Evolutionary conservation across 2,113 vertebrate species (phyloP).

Genomic region (Centropristis striata): DNA sequence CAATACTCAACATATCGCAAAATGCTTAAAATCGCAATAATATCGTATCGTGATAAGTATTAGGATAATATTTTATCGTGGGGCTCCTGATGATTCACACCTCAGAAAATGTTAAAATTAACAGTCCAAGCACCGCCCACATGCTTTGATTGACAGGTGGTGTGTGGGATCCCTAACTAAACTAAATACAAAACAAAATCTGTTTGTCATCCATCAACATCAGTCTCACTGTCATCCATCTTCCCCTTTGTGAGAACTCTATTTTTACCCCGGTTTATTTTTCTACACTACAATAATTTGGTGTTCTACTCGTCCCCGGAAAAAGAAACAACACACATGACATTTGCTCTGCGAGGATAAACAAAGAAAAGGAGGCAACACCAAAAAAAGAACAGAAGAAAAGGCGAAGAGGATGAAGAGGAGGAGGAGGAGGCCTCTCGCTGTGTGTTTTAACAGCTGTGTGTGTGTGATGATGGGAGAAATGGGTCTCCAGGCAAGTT

Average conservation of each 20-base stretch:
- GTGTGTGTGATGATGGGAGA: slow-evolving; percentile 51
- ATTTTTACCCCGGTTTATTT: slow-evolving; percentile 49
- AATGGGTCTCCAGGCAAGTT: neutral
- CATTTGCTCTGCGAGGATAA: slow-evolving; percentile 73
- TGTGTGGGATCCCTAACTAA: slow-evolving; percentile 22
- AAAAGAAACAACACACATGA: slow-evolving; percentile 77
- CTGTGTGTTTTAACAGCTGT: slow-evolving; percentile 81
- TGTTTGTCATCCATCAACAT: slow-evolving; percentile 30
- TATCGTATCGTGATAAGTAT: too few species aligned
- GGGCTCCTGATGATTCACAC: too few species aligned
- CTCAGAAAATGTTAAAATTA: neutral
- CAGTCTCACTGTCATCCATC: slow-evolving; percentile 41
- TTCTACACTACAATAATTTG: slow-evolving; percentile 26
- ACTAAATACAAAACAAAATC: slow-evolving; percentile 5
- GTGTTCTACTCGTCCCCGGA: slow-evolving; percentile 29
- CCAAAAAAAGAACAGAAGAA: slow-evolving; percentile 58
- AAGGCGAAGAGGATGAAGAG: slow-evolving; percentile 23
- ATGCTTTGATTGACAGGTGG: slow-evolving; percentile 8
- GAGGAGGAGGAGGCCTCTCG: slow-evolving; percentile 51
- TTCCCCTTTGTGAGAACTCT: slow-evolving; percentile 34
- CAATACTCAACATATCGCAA: too few species aligned
- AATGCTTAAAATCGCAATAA: too few species aligned
- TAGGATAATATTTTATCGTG: too few species aligned
- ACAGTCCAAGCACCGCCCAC: neutral
- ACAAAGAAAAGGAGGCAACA: slow-evolving; percentile 32